These are phyloP conservation scores for Caenorhabditis imperialis DNA, from an alignment of 2,888 invertebrate genomes.

Conservation along the genomic window DNA sequence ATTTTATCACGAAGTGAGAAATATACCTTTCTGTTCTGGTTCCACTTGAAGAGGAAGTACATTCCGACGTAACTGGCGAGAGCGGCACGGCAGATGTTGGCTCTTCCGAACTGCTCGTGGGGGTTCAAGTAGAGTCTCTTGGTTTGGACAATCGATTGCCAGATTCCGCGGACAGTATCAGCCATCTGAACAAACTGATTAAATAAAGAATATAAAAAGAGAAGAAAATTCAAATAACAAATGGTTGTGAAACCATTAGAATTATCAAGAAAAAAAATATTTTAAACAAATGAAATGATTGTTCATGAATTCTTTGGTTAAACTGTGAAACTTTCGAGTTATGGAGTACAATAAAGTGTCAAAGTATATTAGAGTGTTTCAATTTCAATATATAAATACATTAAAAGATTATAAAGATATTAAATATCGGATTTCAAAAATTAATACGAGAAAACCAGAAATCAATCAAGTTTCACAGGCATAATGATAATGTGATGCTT, in stretches of 20 bases:
- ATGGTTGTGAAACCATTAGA: background rate
- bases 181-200: conserved; percentile 57
- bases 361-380: conserved; percentile 8
- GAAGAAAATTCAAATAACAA: conserved; percentile 2
- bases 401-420: conserved; percentile 13
- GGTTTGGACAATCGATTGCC: conserved; percentile 71
- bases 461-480: conserved; percentile 28
- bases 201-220: background rate
- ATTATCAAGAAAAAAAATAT: conserved; percentile 1
- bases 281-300: conserved; percentile 3
- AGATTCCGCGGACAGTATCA: conserved; percentile 72
- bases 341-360: conserved; percentile 20
- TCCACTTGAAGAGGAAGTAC: conserved; percentile 73
- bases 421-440: conserved; percentile 26
- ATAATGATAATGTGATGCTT: conserved; percentile 30
- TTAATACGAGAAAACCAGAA: conserved; percentile 33
- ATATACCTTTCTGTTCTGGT: conserved; percentile 66
- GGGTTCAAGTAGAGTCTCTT: conserved; percentile 73
- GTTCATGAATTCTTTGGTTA: conserved; percentile 8
- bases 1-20: background rate
- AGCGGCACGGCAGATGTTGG: conserved; percentile 75
- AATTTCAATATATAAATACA: conserved; percentile 9
- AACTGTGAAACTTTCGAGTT: background rate
- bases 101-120: conserved; percentile 76
- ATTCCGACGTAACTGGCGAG: conserved; percentile 73